These are phyloP conservation scores for Calliopum simillimum DNA, from an alignment of 2,888 invertebrate species.

Conservation along the genomic window DNA sequence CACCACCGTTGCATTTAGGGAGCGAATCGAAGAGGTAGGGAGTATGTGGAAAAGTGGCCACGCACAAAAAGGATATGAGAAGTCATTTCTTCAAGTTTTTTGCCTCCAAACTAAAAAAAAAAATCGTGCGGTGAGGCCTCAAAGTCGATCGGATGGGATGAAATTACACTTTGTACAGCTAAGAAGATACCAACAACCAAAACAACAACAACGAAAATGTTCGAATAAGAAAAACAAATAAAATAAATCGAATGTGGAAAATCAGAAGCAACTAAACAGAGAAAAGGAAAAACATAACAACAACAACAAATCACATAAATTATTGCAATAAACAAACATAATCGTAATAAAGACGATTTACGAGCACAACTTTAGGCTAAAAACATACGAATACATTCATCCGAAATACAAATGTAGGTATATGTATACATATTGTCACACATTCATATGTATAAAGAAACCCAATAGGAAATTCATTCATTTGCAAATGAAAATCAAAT, in stretches of 20 bases:
- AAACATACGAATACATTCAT: conserved; percentile 21
- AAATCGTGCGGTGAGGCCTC: neutral
- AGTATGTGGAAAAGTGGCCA: neutral
- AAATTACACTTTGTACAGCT: neutral
- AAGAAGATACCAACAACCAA: neutral
- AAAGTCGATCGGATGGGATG: neutral
- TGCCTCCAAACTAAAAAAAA: neutral
- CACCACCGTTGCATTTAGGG: too few species aligned
- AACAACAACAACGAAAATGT: neutral
- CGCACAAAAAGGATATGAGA: neutral
- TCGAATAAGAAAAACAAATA: conserved; percentile 11
- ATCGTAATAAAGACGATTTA: conserved; percentile 51
- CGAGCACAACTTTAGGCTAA: conserved; percentile 48
- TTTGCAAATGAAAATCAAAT: too few species aligned
- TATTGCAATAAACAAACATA: conserved; percentile 50
- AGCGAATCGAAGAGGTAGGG: neutral
- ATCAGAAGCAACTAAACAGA: conserved; percentile 32
- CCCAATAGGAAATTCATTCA: conserved; percentile 6
- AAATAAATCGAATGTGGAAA: conserved; percentile 2
- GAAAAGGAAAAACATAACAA: conserved; percentile 31
- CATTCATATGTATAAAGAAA: conserved; percentile 11
- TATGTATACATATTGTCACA: conserved; percentile 25
- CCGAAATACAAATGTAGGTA: conserved; percentile 11
- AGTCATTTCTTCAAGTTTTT: conserved; percentile 18
- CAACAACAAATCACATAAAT: conserved; percentile 51